Evolutionary conservation across 2,113 vertebrate genomes (phyloP), one percentile per base, ranked within the genome.

Genomic region (Plestiodon gilberti): DNA sequence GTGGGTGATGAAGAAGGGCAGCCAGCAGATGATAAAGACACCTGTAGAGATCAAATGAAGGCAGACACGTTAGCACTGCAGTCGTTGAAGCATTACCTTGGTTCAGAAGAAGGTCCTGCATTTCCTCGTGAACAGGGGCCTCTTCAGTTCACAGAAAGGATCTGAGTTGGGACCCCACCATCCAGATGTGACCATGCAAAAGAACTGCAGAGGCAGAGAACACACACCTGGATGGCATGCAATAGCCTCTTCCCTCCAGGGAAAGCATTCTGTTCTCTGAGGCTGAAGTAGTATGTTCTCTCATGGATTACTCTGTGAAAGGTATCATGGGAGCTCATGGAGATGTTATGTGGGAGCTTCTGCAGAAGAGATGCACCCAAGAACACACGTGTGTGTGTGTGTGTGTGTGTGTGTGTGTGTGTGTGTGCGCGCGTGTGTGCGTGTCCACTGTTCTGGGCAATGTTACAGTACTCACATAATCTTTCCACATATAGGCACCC

Each of bases 1-100:
- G 94, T 99, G 99, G 7, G 98, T 99, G 94, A 99, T 98, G 97
- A 99, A 99, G 96, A 99, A 99, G 0, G 99, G 99, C 91, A 99
- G 97, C 99, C 99, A 99, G 95, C 98, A 99, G 93, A 99, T 98
- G 96, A 99, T 99, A 95, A 99, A 99, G 80, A 99, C 98, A 93
- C 98, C 99, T 99, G 91, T 43, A 89, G 90, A 84, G 92, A 79
- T 95, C 52, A 28, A 38, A 35, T 70, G 13, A 6, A 38, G 55
- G 95, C 79, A 95, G 88, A 55, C 22, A 8, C 28, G 5, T 9
- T 82, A 78, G 73, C 78, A 38, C 25, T 76, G 76, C 85, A 88
- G 88, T 38, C 78, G 59, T 28, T 25, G 40, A 64, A 64, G 18
- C 33, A n/a, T 38, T 30, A n/a, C 17, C 22, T 78, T 23, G 1